Evolutionary conservation across 1,140 invertebrate genomes (phyloP).

Genomic region (Lepidotrigona ventralis): DNA sequence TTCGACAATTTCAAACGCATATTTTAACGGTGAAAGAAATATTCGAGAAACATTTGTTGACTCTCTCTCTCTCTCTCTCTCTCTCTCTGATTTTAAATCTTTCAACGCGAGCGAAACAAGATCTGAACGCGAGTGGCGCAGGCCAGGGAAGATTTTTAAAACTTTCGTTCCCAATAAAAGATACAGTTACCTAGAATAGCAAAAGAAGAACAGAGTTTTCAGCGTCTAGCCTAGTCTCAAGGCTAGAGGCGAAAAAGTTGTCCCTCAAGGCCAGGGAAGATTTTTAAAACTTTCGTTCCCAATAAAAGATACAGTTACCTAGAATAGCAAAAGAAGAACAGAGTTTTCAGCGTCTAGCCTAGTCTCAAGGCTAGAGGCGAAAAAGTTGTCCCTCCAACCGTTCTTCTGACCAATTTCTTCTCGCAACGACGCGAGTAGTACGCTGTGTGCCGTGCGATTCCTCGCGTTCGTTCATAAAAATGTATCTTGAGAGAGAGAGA

Average conservation of each 20-base stretch:
- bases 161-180: neutral
- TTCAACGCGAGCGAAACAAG: neutral
- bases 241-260: neutral
- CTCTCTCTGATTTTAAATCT: neutral
- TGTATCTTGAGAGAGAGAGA: neutral
- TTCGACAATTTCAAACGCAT: neutral
- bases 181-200: neutral
- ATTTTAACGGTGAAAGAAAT: neutral
- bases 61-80: neutral
- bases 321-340: neutral
- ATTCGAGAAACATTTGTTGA: neutral
- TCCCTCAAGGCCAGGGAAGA: neutral
- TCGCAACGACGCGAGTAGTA: too few species aligned
- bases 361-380: too few species aligned
- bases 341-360: neutral
- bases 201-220: neutral
- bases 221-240: too few species aligned
- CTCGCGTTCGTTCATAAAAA: constrained; percentile 15
- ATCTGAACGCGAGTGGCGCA: neutral
- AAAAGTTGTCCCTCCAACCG: neutral
- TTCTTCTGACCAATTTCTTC: neutral
- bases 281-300: too few species aligned
- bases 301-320: neutral
- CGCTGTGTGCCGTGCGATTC: neutral
- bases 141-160: neutral